Evolutionary conservation across 2,113 vertebrate species (phyloP).

Genomic region (Notiomystis cincta): DNA sequence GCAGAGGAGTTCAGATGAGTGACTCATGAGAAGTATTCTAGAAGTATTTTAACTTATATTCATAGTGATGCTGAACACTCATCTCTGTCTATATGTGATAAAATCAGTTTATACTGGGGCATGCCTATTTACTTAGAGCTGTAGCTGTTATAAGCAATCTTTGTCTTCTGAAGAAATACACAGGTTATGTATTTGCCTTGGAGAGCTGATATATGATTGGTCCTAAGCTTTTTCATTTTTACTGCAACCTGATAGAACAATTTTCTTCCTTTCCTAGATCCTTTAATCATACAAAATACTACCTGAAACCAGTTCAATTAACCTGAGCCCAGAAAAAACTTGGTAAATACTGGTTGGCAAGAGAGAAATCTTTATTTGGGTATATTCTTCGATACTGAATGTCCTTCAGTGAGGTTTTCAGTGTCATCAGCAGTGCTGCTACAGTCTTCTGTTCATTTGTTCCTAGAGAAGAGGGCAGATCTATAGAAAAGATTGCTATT

Average conservation of each 20-base stretch:
- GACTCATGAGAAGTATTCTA: constrained; percentile 19
- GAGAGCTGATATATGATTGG: background rate
- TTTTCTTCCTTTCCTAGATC: background rate
- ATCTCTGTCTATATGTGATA: background rate
- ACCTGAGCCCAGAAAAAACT: background rate
- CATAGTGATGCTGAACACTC: background rate
- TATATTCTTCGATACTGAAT: background rate
- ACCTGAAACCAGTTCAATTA: background rate
- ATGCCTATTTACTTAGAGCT: background rate
- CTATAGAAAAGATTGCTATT: background rate
- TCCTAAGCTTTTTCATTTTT: background rate
- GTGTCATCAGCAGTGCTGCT: background rate
- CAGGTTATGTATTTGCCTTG: background rate
- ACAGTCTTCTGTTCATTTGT: background rate
- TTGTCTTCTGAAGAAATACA: background rate
- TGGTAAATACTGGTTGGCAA: background rate
- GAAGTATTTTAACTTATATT: constrained; percentile 11
- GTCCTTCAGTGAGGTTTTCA: background rate
- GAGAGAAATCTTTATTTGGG: background rate
- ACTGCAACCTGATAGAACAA: background rate
- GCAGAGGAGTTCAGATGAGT: constrained; percentile 8
- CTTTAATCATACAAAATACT: background rate
- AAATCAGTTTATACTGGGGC: background rate
- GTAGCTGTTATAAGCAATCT: background rate
- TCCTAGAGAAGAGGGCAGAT: background rate